phyloP scores from a whole-genome alignment of 1,140 invertebrate species.

The Trichonephila clavipes region DNA sequence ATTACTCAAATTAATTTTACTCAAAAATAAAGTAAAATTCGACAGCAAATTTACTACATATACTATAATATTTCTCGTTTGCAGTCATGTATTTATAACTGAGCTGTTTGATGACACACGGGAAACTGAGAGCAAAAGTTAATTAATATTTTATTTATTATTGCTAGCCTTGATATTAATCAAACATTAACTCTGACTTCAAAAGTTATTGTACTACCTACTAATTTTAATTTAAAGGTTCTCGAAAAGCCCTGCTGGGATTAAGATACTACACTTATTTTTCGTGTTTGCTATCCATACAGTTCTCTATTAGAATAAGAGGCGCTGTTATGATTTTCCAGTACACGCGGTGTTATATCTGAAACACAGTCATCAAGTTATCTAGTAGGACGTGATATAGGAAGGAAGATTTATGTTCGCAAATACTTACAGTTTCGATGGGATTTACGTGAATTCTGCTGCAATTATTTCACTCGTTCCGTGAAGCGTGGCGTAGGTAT shows the following conservation, averaged over 20 bases:
- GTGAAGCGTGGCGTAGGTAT: neutral
- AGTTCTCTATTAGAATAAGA: neutral
- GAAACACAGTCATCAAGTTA: conserved; percentile 32
- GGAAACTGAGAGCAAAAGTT: too few species aligned
- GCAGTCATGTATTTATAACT: too few species aligned
- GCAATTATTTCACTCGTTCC: conserved; percentile 22
- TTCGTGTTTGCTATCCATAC: neutral
- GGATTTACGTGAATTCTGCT: conserved; percentile 39
- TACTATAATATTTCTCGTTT: too few species aligned
- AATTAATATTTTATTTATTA: too few species aligned
- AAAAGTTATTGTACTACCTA: neutral
- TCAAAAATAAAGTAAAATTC: too few species aligned
- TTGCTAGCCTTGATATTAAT: neutral
- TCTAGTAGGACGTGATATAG: conserved; percentile 10
- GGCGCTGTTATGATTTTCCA: neutral
- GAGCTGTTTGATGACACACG: too few species aligned
- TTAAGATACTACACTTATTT: neutral
- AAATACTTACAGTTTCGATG: conserved; percentile 34
- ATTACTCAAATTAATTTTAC: too few species aligned
- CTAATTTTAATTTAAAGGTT: neutral
- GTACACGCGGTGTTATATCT: neutral
- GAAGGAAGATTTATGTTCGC: conserved; percentile 38
- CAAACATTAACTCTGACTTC: neutral
- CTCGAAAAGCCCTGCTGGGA: neutral
- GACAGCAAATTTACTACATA: too few species aligned